These are phyloP conservation scores for Portunus trituberculatus DNA, from an alignment of 1,140 invertebrate genomes.

Conservation along the genomic window DNA sequence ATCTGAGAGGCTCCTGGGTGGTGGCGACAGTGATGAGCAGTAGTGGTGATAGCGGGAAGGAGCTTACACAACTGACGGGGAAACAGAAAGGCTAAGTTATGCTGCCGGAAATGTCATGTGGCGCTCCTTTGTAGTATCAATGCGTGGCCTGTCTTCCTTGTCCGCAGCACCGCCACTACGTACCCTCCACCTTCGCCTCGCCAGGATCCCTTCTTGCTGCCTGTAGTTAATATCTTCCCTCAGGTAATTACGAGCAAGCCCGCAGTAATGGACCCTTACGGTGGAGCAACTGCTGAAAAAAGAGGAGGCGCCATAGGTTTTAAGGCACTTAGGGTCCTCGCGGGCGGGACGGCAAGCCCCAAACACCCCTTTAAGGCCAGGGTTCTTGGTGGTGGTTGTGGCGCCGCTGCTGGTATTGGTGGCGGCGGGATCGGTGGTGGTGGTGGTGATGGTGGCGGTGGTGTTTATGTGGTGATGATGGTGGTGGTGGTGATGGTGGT, in stretches of 20 bases:
- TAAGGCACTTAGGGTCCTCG: background rate
- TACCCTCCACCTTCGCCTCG: too few species aligned
- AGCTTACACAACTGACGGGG: too few species aligned
- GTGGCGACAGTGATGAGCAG: background rate
- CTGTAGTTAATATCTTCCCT: background rate
- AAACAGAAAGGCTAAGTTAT: too few species aligned
- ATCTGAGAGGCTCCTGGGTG: too few species aligned
- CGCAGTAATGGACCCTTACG: background rate
- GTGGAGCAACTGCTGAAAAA: background rate
- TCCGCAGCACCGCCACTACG: background rate
- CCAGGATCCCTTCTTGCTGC: background rate
- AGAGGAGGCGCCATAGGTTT: conserved; percentile 8
- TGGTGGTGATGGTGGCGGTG: too few species aligned
- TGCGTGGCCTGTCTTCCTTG: background rate
- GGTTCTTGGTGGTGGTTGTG: background rate
- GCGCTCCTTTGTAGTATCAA: too few species aligned
- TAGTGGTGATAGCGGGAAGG: too few species aligned
- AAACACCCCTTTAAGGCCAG: background rate
- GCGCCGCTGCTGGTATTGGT: background rate
- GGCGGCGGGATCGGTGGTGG: too few species aligned
- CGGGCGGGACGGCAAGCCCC: background rate
- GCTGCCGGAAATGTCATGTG: too few species aligned
- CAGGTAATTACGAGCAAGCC: background rate
- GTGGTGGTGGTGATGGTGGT: background rate
- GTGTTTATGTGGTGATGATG: background rate